Conservation (phyloP, 2,888 invertebrate genomes). For the Cephus rjabovi region DNA sequence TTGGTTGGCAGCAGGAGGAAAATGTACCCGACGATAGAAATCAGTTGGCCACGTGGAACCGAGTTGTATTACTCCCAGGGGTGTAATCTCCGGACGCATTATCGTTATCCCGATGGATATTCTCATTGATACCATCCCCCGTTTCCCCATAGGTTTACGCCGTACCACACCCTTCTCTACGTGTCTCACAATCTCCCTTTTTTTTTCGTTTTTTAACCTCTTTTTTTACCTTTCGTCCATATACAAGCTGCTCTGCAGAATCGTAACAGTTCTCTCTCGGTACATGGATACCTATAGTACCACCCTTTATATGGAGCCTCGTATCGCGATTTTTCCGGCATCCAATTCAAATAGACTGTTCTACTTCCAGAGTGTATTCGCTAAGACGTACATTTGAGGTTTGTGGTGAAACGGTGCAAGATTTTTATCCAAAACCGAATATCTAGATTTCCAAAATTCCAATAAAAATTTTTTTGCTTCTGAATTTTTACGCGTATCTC, state of each 20-base stretch:
- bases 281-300: not conserved
- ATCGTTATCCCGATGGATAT: slow-evolving; percentile 42
- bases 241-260: not conserved
- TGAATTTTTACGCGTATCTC: too few species aligned
- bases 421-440: too few species aligned
- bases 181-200: not conserved
- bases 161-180: not conserved
- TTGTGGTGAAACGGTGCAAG: too few species aligned
- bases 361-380: not conserved
- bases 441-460: too few species aligned
- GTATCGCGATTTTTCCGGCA: not conserved
- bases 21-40: slow-evolving; percentile 37
- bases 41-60: slow-evolving; percentile 45
- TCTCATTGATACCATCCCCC: slow-evolving; percentile 33
- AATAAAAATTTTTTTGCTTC: too few species aligned
- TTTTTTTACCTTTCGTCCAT: not conserved
- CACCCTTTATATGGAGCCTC: not conserved
- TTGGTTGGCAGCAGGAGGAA: not conserved
- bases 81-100: slow-evolving; percentile 36
- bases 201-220: not conserved
- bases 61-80: slow-evolving; percentile 32
- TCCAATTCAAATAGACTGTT: not conserved
- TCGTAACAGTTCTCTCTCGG: not conserved
- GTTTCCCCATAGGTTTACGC: not conserved
- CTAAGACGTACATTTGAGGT: too few species aligned